These are phyloP conservation scores for Ciconia maguari DNA, from an alignment of 2,113 vertebrate genomes.

Conservation along the genomic window DNA sequence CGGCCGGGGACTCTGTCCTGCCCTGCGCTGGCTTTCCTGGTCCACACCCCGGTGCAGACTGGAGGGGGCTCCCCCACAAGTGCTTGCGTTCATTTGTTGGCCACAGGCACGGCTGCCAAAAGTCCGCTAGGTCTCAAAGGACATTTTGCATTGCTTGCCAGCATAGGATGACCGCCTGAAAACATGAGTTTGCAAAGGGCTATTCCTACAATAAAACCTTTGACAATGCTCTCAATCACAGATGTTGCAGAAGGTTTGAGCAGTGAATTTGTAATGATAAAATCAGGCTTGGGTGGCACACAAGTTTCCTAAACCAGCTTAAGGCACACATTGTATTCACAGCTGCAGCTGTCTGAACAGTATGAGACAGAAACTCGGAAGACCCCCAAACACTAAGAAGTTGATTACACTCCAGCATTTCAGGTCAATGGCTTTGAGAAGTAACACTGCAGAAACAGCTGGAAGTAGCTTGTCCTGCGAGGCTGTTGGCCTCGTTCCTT, in stretches of 20 bases:
- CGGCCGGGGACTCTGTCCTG: not conserved
- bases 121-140: not conserved
- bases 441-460: not conserved
- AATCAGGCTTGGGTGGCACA: not conserved
- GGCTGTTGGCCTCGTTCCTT: not conserved
- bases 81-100: accelerated
- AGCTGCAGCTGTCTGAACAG: not conserved
- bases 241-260: not conserved
- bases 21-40: not conserved
- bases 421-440: not conserved
- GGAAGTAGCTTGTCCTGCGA: not conserved
- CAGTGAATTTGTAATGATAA: not conserved
- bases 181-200: accelerated
- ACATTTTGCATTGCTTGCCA: not conserved
- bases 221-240: not conserved
- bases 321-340: not conserved
- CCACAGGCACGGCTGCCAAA: not conserved
- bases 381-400: not conserved
- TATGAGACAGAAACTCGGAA: not conserved
- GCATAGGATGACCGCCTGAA: not conserved
- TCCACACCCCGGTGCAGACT: not conserved
- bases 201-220: not conserved
- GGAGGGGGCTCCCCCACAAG: not conserved
- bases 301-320: not conserved
- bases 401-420: not conserved